A percentile compares a stretch with the other conserved stretches of the same genome.
Conservation (phyloP, 2,888 invertebrate species). For the Alloplasta piceator region DNA sequence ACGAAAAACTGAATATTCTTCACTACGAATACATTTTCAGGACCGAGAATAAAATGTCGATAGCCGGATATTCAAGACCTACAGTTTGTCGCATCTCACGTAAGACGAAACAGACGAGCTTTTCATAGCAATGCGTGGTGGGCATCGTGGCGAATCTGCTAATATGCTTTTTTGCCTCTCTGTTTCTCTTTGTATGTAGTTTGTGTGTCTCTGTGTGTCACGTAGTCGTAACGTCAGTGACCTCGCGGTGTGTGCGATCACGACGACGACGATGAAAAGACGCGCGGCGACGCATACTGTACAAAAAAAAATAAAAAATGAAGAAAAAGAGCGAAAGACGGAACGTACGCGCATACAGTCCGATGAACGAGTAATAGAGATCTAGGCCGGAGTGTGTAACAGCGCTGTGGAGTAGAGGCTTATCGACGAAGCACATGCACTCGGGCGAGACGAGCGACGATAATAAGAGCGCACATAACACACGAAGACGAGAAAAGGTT, state of each 20-base stretch:
- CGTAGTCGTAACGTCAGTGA: conserved; percentile 61
- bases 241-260: conserved; percentile 60
- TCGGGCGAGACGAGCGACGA: conserved; percentile 64
- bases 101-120: too few species aligned
- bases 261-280: conserved; percentile 47
- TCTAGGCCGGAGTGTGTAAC: conserved; percentile 54
- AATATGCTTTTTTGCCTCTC: too few species aligned
- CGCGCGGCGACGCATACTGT: conserved; percentile 9
- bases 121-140: too few species aligned
- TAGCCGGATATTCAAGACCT: too few species aligned
- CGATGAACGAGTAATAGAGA: conserved; percentile 57
- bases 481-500: conserved; percentile 46
- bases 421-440: conserved; percentile 53
- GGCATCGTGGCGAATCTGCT: too few species aligned
- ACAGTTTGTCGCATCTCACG: too few species aligned
- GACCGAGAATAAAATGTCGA: too few species aligned
- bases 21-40: too few species aligned
- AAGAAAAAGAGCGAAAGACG: conserved; percentile 9
- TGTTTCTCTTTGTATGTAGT: conserved; percentile 5
- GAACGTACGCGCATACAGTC: conserved; percentile 28
- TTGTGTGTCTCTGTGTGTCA: conserved; percentile 51
- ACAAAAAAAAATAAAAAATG: conserved; percentile 24
- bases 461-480: conserved; percentile 50
- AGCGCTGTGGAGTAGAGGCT: conserved; percentile 30
- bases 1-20: too few species aligned